These are phyloP conservation scores for Megalurothrips usitatus DNA, from an alignment of 2,888 invertebrate species.

Conservation along the genomic window DNA sequence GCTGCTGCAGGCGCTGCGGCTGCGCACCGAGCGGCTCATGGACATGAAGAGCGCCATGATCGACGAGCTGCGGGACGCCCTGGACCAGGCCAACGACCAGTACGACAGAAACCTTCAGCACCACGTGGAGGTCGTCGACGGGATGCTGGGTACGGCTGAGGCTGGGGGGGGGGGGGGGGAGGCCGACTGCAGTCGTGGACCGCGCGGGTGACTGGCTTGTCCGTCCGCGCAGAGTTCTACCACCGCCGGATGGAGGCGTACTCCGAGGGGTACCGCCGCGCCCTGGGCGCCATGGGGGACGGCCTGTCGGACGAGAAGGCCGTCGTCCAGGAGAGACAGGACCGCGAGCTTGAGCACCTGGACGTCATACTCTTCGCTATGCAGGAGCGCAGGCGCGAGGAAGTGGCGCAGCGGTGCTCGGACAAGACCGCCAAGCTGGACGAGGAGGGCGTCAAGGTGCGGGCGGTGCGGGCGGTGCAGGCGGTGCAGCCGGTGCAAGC, in stretches of 20 bases:
- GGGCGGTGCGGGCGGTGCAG: neutral
- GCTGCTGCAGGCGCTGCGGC: neutral
- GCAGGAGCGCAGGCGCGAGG: neutral
- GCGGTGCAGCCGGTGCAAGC: neutral
- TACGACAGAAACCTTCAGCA: conserved; percentile 4
- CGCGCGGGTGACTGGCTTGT: neutral
- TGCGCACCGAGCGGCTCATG: conserved; percentile 15
- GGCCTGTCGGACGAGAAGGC: neutral
- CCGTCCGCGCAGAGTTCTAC: neutral
- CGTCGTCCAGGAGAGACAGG: neutral
- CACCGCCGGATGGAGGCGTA: neutral
- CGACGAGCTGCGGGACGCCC: neutral
- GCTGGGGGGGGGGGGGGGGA: too few species aligned
- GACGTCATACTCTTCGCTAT: neutral
- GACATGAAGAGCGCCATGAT: conserved; percentile 20
- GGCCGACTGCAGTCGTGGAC: too few species aligned
- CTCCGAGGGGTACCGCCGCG: neutral
- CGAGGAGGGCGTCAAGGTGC: neutral
- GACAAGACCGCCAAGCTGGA: conserved; percentile 1
- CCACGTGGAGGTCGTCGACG: conserved; percentile 2
- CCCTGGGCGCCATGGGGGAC: neutral
- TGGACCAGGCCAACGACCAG: conserved; percentile 10
- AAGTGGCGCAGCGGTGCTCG: neutral
- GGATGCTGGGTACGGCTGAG: neutral
- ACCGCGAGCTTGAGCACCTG: neutral